Base-by-base conservation (phyloP, 2,113 vertebrate genomes). In the Dasyornis broadbenti region DNA sequence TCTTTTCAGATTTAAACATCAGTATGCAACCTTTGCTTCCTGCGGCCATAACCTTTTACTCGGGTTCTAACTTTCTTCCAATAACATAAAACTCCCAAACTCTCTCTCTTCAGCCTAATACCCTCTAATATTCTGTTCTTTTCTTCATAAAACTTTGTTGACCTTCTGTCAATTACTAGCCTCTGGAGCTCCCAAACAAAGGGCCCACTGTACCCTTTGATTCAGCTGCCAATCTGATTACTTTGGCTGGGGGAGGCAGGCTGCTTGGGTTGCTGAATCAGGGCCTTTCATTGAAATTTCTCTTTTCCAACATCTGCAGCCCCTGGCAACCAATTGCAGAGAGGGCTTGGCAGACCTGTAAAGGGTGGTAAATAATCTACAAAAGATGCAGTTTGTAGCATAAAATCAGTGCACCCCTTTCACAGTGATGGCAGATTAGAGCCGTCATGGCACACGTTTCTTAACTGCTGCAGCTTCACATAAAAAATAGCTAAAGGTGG, bases 141-240 rank as follows among this genome's bases (percentile, higher is more conserved):
- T 97, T 95, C 93, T 97, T 93, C 92, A 77, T 96, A 95, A 97
- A 92, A 96, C 94, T 97, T 94, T 92, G 94, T 94, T 97, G 96
- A 93, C 95, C 92, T 95, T 95, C 94, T 91, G 94, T 92, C 96
- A 93, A 85, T 93, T 95, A 94, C 91, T 90, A 95, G 96, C 92
- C 93, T 92, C 92, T 94, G 84, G 91, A 92, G 89, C 49, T 73
- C 72, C 54, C 90, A 97, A 95, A 98, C 98, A 98, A 98, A 98
- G 97, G 95, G 70, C 56, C 94, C 90, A 98, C 94, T 98, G 97
- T 98, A 94, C 61, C 81, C 60, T 96, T 97, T 97, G 94, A 96
- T 96, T 96, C 96, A 96, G 96, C 93, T 97, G 97, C 97, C 96
- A 97, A 98, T 98, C 97, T 97, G 97, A 98, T 98, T 98, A 97